A percentile compares a stretch with the other conserved stretches of the same genome.
Evolutionary conservation across 1,140 invertebrate genomes (phyloP).

Genomic region (Ylistrum balloti): DNA sequence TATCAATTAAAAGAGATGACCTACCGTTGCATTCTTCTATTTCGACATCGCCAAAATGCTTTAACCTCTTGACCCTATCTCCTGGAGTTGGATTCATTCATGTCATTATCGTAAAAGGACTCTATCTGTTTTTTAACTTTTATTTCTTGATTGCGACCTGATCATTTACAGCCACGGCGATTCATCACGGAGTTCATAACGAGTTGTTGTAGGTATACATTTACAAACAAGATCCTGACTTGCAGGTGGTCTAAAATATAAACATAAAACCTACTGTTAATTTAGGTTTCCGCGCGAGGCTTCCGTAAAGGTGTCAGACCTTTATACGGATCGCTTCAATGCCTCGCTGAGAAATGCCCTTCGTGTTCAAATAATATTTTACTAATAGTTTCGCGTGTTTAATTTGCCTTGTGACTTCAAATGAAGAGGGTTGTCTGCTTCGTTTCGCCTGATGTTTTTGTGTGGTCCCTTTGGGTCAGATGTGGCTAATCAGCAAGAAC

Average conservation of each 20-base stretch:
- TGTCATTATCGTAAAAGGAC: neutral
- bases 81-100: neutral
- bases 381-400: constrained; percentile 38
- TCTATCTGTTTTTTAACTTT: neutral
- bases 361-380: constrained; percentile 36
- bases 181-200: constrained; percentile 17
- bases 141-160: constrained; percentile 7
- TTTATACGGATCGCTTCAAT: constrained; percentile 28
- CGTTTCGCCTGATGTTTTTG: constrained; percentile 3
- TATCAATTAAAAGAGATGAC: constrained; percentile 12
- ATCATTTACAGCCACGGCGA: neutral
- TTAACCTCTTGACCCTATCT: neutral
- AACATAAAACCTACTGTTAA: constrained; percentile 36
- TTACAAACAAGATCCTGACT: constrained; percentile 3
- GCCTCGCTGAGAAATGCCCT: constrained; percentile 22
- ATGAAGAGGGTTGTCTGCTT: constrained; percentile 9
- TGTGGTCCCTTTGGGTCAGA: constrained; percentile 37
- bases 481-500: constrained; percentile 32
- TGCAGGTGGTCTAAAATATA: constrained; percentile 34
- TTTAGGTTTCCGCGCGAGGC: constrained; percentile 17
- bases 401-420: constrained; percentile 38
- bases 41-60: neutral
- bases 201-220: neutral
- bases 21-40: neutral
- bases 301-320: constrained; percentile 16